Percentiles rank a stretch among this genome's conserved stretches.
These are phyloP conservation scores for Scelioninae gen. 1 DNA, from an alignment of 2,888 invertebrate genomes.

Conservation along the genomic window DNA sequence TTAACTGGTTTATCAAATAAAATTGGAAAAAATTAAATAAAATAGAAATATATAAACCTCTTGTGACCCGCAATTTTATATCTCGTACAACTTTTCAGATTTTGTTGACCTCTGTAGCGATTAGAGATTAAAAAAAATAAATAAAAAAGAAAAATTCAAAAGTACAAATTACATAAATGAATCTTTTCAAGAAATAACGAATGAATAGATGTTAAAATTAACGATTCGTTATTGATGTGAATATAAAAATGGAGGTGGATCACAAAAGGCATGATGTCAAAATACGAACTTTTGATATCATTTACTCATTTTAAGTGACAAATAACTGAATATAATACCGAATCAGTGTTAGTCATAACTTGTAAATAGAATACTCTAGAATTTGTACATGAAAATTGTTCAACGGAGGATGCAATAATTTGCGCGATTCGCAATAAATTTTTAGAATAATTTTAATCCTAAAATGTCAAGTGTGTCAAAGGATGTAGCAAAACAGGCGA, in stretches of 20 bases:
- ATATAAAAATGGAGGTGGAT: constrained; percentile 45
- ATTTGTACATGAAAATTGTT: constrained; percentile 27
- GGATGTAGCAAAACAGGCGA: constrained; percentile 15
- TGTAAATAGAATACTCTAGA: constrained; percentile 42
- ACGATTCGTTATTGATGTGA: constrained; percentile 15
- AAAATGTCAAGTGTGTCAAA: constrained; percentile 8
- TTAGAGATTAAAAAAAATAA: not conserved
- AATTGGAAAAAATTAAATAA: not conserved
- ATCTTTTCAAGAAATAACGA: constrained; percentile 20
- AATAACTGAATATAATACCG: too few relatives aligned
- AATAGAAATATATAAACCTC: constrained; percentile 11
- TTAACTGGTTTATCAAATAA: constrained; percentile 9
- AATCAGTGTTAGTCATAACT: constrained; percentile 26
- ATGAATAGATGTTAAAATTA: constrained; percentile 29
- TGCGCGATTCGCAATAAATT: constrained; percentile 32
- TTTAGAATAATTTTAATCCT: too few relatives aligned
- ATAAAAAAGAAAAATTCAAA: constrained; percentile 22
- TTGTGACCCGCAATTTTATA: constrained; percentile 54
- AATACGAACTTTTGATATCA: constrained; percentile 17
- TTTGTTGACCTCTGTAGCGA: constrained; percentile 4
- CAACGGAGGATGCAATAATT: constrained; percentile 60
- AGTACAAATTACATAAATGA: constrained; percentile 49
- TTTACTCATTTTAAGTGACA: too few relatives aligned
- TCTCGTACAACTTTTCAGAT: constrained; percentile 7
- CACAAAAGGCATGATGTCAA: constrained; percentile 42